Conservation (phyloP, 2,888 invertebrate species). For the Stenodera caucasica region DNA sequence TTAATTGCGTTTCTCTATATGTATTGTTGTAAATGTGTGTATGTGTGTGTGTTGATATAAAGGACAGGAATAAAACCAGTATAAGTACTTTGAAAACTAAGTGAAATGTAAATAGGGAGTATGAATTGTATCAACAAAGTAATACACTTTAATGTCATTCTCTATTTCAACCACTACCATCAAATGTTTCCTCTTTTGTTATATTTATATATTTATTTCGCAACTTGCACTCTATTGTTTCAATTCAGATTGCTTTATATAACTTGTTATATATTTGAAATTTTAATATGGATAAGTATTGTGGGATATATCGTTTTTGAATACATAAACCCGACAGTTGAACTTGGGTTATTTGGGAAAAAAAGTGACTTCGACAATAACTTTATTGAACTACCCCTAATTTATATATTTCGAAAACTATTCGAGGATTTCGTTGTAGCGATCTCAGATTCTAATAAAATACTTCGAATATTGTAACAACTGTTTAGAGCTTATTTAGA, state of each 20-base stretch:
- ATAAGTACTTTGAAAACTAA: slow-evolving; percentile 22
- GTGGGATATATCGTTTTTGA: not conserved
- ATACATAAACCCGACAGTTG: too few species aligned
- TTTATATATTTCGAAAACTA: too few species aligned
- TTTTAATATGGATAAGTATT: not conserved
- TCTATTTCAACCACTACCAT: slow-evolving; percentile 9
- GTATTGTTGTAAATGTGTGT: too few species aligned
- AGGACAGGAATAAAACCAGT: slow-evolving; percentile 13
- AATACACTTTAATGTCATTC: slow-evolving; percentile 24
- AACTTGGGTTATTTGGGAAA: too few species aligned
- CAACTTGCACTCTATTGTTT: slow-evolving; percentile 17
- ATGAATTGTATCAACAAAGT: slow-evolving; percentile 28
- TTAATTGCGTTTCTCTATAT: slow-evolving; percentile 24
- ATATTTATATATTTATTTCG: slow-evolving; percentile 18
- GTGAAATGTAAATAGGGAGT: slow-evolving; percentile 26
- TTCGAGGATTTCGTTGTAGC: too few species aligned
- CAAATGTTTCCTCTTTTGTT: slow-evolving; percentile 11
- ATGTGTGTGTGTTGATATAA: not conserved
- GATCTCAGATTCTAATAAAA: too few species aligned
- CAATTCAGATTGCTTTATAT: slow-evolving; percentile 15
- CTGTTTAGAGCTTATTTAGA: too few species aligned
- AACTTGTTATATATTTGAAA: not conserved
- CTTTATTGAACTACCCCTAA: too few species aligned
- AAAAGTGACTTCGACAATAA: too few species aligned
- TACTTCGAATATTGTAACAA: too few species aligned